phyloP scores from a whole-genome alignment of 2,113 vertebrate species.

The Hippopotamus amphibius region DNA sequence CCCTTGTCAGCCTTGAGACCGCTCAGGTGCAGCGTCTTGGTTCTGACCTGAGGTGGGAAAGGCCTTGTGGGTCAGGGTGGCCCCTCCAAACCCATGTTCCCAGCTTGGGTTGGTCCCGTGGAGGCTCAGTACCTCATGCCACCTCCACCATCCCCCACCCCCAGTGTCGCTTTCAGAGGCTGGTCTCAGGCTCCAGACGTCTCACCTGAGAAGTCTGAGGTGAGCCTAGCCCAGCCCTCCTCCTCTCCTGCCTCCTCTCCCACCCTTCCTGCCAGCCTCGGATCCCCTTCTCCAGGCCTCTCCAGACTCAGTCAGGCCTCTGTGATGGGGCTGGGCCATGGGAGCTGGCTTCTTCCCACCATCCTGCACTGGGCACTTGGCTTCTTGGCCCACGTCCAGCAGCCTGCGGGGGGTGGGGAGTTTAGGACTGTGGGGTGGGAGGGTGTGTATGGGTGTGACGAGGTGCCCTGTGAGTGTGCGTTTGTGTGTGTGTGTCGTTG shows the following conservation, averaged over 20 bases:
- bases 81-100: background rate
- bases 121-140: background rate
- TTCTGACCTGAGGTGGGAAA: background rate
- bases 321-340: background rate
- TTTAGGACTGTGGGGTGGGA: background rate
- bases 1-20: background rate
- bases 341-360: background rate
- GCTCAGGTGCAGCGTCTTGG: background rate
- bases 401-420: background rate
- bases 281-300: background rate
- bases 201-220: background rate
- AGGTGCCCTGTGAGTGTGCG: background rate
- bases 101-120: background rate
- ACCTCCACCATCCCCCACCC: no score
- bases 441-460: background rate
- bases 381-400: background rate
- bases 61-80: background rate
- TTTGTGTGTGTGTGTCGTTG: background rate
- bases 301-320: background rate
- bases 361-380: background rate
- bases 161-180: background rate
- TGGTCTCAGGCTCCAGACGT: background rate
- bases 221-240: background rate
- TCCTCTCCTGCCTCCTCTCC: accelerated
- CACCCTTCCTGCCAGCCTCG: background rate